These are phyloP conservation scores for Prolemur simus DNA, from an alignment of 2,113 vertebrate species.

Conservation along the genomic window DNA sequence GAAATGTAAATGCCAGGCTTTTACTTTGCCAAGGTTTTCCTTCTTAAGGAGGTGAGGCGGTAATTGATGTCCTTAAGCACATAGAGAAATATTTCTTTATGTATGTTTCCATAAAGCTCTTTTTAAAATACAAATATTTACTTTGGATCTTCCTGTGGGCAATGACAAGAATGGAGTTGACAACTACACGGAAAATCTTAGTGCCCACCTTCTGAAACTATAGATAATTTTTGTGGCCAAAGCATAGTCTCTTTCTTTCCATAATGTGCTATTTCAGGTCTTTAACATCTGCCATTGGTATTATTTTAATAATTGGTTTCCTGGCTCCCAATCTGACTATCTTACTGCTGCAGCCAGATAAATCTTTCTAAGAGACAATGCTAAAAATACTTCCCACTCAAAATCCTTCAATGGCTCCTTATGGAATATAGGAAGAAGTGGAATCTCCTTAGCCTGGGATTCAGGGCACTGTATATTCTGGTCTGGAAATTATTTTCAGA, in stretches of 20 bases:
- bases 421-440: background rate
- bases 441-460: background rate
- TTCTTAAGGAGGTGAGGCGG: background rate
- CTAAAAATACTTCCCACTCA: background rate
- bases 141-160: background rate
- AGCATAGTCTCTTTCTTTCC: background rate
- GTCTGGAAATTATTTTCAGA: background rate
- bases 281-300: constrained; percentile 40
- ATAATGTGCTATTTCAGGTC: background rate
- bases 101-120: background rate
- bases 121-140: constrained; percentile 6
- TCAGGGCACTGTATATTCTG: background rate
- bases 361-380: constrained; percentile 19
- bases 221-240: background rate
- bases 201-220: background rate
- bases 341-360: background rate
- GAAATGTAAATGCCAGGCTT: background rate
- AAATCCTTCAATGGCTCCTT: background rate
- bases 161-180: background rate
- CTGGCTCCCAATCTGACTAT: background rate
- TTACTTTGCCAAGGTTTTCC: background rate
- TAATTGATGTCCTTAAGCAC: background rate
- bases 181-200: background rate
- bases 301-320: constrained; percentile 55
- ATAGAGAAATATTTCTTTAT: background rate